Percentiles rank a stretch among this genome's conserved stretches.
These are phyloP conservation scores for Holothuria glaberrima DNA, from an alignment of 35 echinoderm and acorn worm species.

Conservation along the genomic window DNA sequence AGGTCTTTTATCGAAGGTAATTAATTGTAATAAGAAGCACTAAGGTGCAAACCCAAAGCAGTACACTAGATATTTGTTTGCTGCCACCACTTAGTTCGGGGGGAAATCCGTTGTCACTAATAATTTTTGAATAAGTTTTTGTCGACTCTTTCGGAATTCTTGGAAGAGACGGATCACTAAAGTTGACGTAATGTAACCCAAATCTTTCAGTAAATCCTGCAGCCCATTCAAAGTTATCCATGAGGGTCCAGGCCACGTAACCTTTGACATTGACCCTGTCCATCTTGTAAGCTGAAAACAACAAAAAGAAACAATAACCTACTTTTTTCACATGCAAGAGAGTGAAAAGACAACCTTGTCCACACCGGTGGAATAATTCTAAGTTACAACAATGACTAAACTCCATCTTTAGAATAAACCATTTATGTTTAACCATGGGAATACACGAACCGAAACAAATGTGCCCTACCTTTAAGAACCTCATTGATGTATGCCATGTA, in stretches of 20 bases:
- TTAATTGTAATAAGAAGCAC: too few species aligned
- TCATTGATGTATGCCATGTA: slow-evolving; percentile 87
- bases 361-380: too few species aligned
- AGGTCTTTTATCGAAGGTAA: too few species aligned
- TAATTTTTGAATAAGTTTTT: slow-evolving; percentile 34
- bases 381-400: too few species aligned
- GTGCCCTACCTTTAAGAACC: slow-evolving; percentile 74
- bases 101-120: slow-evolving; percentile 32
- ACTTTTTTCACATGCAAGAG: too few species aligned
- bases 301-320: background rate
- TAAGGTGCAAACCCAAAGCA: too few species aligned
- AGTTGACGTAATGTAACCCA: slow-evolving; percentile 59
- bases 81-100: slow-evolving; percentile 4
- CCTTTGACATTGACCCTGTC: slow-evolving; percentile 54
- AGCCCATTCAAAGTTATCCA: slow-evolving; percentile 67
- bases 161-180: slow-evolving; percentile 29
- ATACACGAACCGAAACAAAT: too few species aligned
- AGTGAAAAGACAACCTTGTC: too few species aligned
- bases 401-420: too few species aligned
- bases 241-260: slow-evolving; percentile 55
- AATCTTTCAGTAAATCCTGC: slow-evolving; percentile 44
- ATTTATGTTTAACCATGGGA: too few species aligned
- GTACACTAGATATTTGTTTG: too few species aligned
- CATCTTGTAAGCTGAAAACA: slow-evolving; percentile 36
- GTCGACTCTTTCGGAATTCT: slow-evolving; percentile 42